Conservation (phyloP, 2,888 invertebrate genomes). For the Clanis bilineata region DNA sequence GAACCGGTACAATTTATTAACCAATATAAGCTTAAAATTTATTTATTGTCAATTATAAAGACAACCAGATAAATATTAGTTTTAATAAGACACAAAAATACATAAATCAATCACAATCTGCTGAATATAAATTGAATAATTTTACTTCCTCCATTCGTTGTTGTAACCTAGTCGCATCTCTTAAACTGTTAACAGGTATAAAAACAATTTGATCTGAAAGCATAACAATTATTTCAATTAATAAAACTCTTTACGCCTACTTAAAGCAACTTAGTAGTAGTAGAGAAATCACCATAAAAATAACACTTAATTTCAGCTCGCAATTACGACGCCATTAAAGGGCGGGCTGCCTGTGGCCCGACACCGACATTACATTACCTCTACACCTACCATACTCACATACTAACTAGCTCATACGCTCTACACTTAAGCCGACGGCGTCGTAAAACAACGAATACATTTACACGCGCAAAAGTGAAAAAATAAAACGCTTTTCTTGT, state of each 20-base stretch:
- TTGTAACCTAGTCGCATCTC: neutral
- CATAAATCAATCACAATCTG: neutral
- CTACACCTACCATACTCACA: slow-evolving; percentile 61
- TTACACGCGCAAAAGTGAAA: slow-evolving; percentile 47
- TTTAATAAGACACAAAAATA: neutral
- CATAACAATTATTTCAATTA: slow-evolving; percentile 67
- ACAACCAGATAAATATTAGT: neutral
- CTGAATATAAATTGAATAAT: no score
- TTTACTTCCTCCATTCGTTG: neutral
- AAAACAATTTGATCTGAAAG: slow-evolving; percentile 33
- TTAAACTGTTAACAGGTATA: slow-evolving; percentile 20
- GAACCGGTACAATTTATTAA: no score
- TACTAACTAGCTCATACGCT: slow-evolving; percentile 50
- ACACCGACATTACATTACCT: slow-evolving; percentile 71
- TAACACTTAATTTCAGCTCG: slow-evolving; percentile 81
- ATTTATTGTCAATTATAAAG: neutral
- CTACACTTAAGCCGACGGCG: slow-evolving; percentile 55
- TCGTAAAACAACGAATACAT: slow-evolving; percentile 60
- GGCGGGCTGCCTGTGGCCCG: slow-evolving; percentile 67
- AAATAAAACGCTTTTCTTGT: slow-evolving; percentile 46
- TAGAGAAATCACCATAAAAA: slow-evolving; percentile 82
- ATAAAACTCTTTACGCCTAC: slow-evolving; percentile 77
- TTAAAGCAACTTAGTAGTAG: slow-evolving; percentile 80
- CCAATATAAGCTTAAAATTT: neutral
- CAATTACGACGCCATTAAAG: slow-evolving; percentile 78